A percentile compares a stretch with the other conserved stretches of the same genome.
phyloP scores from a whole-genome alignment of 2,888 invertebrate genomes.

The Pyralis farinalis region DNA sequence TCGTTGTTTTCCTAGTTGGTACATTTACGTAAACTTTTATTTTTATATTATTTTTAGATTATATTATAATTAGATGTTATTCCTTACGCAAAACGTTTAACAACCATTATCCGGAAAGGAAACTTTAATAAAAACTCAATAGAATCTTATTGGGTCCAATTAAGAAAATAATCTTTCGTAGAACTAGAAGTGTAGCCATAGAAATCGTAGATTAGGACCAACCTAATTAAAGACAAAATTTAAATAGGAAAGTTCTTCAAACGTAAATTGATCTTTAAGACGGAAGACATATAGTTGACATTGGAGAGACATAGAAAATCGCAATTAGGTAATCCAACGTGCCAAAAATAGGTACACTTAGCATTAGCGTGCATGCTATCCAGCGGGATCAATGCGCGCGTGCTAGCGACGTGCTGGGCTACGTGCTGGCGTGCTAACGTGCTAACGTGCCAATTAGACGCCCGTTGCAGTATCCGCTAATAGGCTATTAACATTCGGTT shows the following conservation, averaged over 20 bases:
- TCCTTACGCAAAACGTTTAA: no score
- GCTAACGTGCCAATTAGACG: conserved; percentile 59
- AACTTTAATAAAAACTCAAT: background rate
- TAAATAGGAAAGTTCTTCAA: conserved; percentile 1
- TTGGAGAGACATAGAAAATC: conserved; percentile 11
- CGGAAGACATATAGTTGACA: conserved; percentile 1
- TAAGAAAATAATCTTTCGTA: background rate
- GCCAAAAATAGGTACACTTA: conserved; percentile 36
- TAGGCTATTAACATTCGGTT: conserved; percentile 73
- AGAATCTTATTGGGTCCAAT: background rate
- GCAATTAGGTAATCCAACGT: conserved; percentile 29
- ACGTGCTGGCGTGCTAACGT: conserved; percentile 29
- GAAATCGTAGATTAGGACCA: conserved; percentile 1
- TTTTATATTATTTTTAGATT: no score
- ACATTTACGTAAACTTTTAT: no score
- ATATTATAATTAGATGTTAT: no score
- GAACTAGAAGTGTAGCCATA: background rate
- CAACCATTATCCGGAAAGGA: background rate
- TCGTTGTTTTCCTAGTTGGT: no score
- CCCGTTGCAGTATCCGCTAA: conserved; percentile 54
- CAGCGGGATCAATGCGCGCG: conserved; percentile 40
- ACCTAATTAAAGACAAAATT: conserved; percentile 5
- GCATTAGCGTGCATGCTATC: conserved; percentile 60
- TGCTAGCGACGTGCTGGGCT: conserved; percentile 33
- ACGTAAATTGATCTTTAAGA: conserved; percentile 2